A percentile compares a stretch with the other conserved stretches of the same genome.
These are phyloP conservation scores for Cydia pomonella DNA, from an alignment of 1,140 invertebrate species.

Conservation along the genomic window DNA sequence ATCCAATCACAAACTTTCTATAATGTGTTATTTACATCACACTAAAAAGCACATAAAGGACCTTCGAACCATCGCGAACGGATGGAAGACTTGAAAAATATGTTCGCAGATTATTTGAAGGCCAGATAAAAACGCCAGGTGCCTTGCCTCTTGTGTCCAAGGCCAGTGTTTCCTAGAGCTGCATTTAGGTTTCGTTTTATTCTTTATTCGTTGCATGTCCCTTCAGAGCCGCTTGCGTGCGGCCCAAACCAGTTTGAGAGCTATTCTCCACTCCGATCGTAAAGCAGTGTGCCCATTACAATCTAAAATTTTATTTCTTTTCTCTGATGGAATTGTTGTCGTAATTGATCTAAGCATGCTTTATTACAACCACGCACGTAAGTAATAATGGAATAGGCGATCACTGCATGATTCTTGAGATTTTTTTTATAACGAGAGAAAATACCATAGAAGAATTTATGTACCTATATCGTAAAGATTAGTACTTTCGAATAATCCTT, in stretches of 20 bases:
- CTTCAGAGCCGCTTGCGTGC: constrained; percentile 73
- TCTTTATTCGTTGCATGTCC: constrained; percentile 77
- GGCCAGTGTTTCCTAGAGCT: constrained; percentile 79
- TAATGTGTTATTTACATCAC: constrained; percentile 32
- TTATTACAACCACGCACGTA: constrained; percentile 17
- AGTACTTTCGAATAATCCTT: background rate
- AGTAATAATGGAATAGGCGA: background rate
- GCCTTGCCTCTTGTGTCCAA: constrained; percentile 74
- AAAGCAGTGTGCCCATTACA: constrained; percentile 64
- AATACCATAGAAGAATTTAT: background rate
- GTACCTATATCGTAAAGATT: background rate
- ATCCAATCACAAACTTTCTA: constrained; percentile 37
- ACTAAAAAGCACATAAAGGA: constrained; percentile 16
- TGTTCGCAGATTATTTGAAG: constrained; percentile 71
- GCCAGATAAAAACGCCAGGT: constrained; percentile 78
- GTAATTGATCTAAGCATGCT: constrained; percentile 41
- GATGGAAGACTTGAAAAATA: constrained; percentile 60
- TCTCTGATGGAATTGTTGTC: constrained; percentile 42
- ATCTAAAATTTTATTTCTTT: constrained; percentile 53
- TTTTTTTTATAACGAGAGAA: background rate
- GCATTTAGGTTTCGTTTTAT: constrained; percentile 79
- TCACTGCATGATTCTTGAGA: background rate
- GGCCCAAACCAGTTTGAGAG: constrained; percentile 72
- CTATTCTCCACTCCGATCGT: constrained; percentile 62
- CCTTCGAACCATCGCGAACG: constrained; percentile 17